phyloP scores from a whole-genome alignment of 2,113 vertebrate genomes.

The Acanthisitta chloris region DNA sequence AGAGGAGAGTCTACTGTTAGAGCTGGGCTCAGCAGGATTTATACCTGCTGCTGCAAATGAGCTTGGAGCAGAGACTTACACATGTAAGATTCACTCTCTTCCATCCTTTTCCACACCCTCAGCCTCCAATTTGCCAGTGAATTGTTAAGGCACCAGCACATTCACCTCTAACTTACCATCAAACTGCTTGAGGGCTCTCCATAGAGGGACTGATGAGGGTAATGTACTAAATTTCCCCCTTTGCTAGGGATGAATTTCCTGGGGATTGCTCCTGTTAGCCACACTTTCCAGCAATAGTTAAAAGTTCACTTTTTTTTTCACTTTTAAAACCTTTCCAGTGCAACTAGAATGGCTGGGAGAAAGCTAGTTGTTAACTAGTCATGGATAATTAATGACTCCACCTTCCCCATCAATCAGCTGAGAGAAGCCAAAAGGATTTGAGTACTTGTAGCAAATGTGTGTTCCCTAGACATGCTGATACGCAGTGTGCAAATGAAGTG shows the following conservation, averaged over 20 bases:
- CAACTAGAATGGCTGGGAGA: background rate
- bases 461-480: conserved; percentile 2
- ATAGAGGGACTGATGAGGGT: background rate
- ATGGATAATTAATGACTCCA: conserved; percentile 54
- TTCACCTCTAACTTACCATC: background rate
- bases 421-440: conserved; percentile 46
- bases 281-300: background rate
- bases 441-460: conserved; percentile 29
- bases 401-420: conserved; percentile 53
- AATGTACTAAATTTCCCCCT: background rate
- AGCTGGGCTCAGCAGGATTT: conserved; percentile 14
- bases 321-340: conserved; percentile 5
- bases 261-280: conserved; percentile 22
- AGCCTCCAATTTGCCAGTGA: conserved; percentile 6
- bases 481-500: conserved; percentile 6
- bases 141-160: conserved; percentile 25
- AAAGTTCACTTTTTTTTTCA: background rate
- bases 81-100: background rate
- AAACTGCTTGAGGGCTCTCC: background rate
- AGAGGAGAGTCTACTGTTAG: conserved; percentile 22
- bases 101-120: background rate
- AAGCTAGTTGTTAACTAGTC: conserved; percentile 43
- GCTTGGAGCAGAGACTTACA: background rate
- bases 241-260: background rate
- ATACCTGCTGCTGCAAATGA: background rate